Evolutionary conservation across 2,888 invertebrate genomes (phyloP).

Genomic region (Ormyrus labotus): DNA sequence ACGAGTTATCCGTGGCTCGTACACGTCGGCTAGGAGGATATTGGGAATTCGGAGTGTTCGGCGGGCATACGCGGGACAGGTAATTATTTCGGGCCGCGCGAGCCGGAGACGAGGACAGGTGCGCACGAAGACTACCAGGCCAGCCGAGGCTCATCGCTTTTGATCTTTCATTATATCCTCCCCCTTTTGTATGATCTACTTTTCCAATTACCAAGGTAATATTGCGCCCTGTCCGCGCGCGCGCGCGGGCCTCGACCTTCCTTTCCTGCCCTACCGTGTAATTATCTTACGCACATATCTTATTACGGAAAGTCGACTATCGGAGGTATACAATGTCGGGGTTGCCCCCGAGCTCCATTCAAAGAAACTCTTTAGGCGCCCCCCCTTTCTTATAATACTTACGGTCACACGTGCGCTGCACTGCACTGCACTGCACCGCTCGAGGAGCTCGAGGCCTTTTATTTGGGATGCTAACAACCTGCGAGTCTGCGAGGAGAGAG

Average conservation of each 20-base stretch:
- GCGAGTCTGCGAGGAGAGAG: too few relatives aligned
- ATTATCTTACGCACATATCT: too few relatives aligned
- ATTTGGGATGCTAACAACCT: too few relatives aligned
- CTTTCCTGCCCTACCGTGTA: too few relatives aligned
- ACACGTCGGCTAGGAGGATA: not conserved
- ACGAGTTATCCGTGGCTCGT: constrained; percentile 12
- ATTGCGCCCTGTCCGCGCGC: constrained; percentile 26
- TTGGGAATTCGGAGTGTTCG: constrained; percentile 20
- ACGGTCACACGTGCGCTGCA: too few relatives aligned
- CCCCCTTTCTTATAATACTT: too few relatives aligned
- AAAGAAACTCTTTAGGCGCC: too few relatives aligned
- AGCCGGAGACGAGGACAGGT: constrained; percentile 45
- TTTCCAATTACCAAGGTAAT: constrained; percentile 40
- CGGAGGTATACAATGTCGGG: not conserved
- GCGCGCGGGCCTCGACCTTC: not conserved
- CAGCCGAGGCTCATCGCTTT: constrained; percentile 39
- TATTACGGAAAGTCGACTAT: too few relatives aligned
- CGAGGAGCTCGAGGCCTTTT: too few relatives aligned
- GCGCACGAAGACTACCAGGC: constrained; percentile 35
- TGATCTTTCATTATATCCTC: constrained; percentile 44
- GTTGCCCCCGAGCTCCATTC: too few relatives aligned
- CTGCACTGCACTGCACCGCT: too few relatives aligned
- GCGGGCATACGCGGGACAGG: constrained; percentile 47
- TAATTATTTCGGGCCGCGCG: constrained; percentile 55
- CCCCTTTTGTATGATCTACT: constrained; percentile 30